phyloP scores from a whole-genome alignment of 2,113 vertebrate genomes.

The Pogonocichla stellata region DNA sequence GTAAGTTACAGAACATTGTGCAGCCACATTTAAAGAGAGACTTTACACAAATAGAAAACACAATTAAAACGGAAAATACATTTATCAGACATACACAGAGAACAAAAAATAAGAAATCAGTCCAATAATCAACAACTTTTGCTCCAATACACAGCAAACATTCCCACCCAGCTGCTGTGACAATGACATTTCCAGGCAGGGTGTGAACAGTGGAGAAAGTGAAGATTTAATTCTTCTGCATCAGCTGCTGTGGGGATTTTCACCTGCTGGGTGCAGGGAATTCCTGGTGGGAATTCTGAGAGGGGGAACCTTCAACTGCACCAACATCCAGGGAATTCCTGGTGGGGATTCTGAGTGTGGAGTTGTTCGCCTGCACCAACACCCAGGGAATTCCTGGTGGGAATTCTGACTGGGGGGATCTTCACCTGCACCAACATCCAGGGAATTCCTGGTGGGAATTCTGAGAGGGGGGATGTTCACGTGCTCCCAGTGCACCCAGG shows the following conservation, averaged over 20 bases:
- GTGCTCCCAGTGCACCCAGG: not conserved
- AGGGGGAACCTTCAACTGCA: too few relatives aligned
- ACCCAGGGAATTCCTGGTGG: fast-evolving
- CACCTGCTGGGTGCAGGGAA: not conserved
- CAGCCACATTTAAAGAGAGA: not conserved
- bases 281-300: not conserved
- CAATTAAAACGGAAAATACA: not conserved
- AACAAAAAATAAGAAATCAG: not conserved
- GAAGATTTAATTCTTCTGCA: not conserved
- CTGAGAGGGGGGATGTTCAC: not conserved
- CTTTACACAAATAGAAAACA: not conserved
- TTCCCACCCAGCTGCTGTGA: not conserved
- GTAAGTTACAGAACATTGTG: not conserved
- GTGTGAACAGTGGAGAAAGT: not conserved
- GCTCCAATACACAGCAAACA: not conserved
- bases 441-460: fast-evolving
- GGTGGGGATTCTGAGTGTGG: too few relatives aligned
- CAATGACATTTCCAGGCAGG: not conserved
- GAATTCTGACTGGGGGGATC: not conserved
- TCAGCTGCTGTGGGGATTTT: not conserved
- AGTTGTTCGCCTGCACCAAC: too few relatives aligned
- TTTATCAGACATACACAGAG: not conserved
- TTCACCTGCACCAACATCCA: not conserved
- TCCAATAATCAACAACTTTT: not conserved
- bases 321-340: too few relatives aligned